These are phyloP conservation scores for Neofelis nebulosa DNA, from an alignment of 2,113 vertebrate species.

Conservation along the genomic window DNA sequence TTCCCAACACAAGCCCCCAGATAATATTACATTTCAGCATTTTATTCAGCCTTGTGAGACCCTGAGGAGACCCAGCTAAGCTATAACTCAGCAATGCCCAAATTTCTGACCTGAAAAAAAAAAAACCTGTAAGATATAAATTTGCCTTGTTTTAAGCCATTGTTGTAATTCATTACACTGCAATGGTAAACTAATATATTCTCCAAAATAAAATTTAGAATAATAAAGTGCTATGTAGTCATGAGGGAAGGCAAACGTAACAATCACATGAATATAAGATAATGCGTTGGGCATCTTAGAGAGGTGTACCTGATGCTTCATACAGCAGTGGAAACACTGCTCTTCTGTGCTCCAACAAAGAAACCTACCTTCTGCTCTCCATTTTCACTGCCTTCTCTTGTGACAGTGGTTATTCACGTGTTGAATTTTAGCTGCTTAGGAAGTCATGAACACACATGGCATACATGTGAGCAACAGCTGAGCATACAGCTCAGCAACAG, in stretches of 20 bases:
- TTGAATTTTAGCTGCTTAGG: neutral
- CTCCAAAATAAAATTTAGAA: neutral
- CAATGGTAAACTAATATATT: neutral
- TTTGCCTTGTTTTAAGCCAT: neutral
- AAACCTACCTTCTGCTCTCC: neutral
- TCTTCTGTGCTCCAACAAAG: neutral
- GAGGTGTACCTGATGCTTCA: neutral
- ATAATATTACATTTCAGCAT: neutral
- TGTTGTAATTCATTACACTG: neutral
- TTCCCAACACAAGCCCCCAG: neutral
- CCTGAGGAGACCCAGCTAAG: neutral
- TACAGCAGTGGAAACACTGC: neutral
- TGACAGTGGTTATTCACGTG: neutral
- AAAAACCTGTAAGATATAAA: neutral
- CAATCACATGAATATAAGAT: neutral
- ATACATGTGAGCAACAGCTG: too few species aligned
- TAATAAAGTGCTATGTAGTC: neutral
- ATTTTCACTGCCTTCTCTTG: neutral
- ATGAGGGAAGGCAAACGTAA: neutral
- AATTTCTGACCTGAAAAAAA: neutral
- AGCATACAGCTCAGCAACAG: neutral
- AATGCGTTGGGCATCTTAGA: neutral
- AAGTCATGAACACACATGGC: neutral
- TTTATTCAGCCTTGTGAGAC: neutral
- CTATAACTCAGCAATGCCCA: neutral